Evolutionary conservation across 2,113 vertebrate genomes (phyloP).

Genomic region (Rhinolophus ferrumequinum): DNA sequence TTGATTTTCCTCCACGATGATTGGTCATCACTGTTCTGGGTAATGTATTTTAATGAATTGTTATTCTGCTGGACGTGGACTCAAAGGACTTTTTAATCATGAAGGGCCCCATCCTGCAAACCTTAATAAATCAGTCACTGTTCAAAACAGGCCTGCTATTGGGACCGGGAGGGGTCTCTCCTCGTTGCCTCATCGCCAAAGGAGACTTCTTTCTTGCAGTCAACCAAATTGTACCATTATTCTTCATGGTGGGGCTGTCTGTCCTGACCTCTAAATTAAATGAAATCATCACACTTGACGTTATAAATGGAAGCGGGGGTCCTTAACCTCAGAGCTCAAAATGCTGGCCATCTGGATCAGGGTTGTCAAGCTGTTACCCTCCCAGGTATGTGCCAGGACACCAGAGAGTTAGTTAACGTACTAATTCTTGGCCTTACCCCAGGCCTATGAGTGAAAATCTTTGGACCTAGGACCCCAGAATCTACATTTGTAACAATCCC

Average conservation of each 20-base stretch:
- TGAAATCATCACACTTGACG: background rate
- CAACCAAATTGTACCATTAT: background rate
- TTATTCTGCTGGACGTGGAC: slow-evolving; percentile 33
- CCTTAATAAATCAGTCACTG: slow-evolving; percentile 14
- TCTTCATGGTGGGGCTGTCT: background rate
- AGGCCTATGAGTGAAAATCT: background rate
- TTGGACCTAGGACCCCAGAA: background rate
- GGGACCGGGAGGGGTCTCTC: background rate
- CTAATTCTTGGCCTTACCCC: background rate
- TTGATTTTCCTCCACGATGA: background rate
- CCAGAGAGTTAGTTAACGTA: background rate
- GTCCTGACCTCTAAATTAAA: background rate
- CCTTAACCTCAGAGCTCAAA: background rate
- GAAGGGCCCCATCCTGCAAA: background rate
- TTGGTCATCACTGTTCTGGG: background rate
- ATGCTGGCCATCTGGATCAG: background rate
- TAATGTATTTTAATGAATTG: slow-evolving; percentile 58
- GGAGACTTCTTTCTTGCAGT: background rate
- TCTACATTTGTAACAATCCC: background rate
- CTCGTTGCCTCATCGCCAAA: background rate
- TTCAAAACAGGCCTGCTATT: background rate
- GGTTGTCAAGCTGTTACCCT: background rate
- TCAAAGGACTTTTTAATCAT: slow-evolving; percentile 53
- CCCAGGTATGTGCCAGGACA: too few species aligned
- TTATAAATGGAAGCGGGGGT: background rate